phyloP scores from a whole-genome alignment of 1,140 invertebrate species.

The Akabosia matsudoensis region DNA sequence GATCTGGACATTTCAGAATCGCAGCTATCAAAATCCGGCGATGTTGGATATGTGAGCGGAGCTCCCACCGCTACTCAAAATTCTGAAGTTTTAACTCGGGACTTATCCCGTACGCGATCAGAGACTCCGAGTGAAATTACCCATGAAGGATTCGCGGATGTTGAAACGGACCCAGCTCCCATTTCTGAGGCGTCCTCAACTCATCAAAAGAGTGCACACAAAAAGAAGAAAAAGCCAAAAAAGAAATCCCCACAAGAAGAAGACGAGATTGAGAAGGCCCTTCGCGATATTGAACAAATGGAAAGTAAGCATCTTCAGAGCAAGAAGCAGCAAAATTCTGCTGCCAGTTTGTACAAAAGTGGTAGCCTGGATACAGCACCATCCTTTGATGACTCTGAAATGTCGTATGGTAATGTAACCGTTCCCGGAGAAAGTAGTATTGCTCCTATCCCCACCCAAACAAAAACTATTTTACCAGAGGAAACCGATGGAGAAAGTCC shows the following conservation, averaged over 20 bases:
- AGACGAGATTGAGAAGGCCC: constrained; percentile 62
- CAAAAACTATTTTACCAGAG: constrained; percentile 1
- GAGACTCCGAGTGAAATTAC: background rate
- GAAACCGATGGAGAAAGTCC: background rate
- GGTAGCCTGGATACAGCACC: constrained; percentile 28
- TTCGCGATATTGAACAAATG: constrained; percentile 58
- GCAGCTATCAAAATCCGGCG: background rate
- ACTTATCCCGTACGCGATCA: background rate
- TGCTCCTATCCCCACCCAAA: constrained; percentile 16
- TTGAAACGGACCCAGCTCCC: constrained; percentile 24
- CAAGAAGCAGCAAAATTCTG: constrained; percentile 48
- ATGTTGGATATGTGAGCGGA: background rate
- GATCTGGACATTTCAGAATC: background rate
- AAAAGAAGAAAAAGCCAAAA: constrained; percentile 54
- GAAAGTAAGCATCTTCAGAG: constrained; percentile 52
- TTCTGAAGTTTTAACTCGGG: background rate
- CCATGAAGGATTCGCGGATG: background rate
- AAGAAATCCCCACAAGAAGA: constrained; percentile 47
- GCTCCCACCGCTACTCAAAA: background rate
- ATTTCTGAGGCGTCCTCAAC: background rate
- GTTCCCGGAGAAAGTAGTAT: background rate
- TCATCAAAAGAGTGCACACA: constrained; percentile 49
- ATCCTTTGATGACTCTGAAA: constrained; percentile 15
- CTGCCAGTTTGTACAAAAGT: constrained; percentile 6
- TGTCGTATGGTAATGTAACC: background rate